Conservation (phyloP, 1,140 invertebrate species). For the Ridgeia piscesae region DNA sequence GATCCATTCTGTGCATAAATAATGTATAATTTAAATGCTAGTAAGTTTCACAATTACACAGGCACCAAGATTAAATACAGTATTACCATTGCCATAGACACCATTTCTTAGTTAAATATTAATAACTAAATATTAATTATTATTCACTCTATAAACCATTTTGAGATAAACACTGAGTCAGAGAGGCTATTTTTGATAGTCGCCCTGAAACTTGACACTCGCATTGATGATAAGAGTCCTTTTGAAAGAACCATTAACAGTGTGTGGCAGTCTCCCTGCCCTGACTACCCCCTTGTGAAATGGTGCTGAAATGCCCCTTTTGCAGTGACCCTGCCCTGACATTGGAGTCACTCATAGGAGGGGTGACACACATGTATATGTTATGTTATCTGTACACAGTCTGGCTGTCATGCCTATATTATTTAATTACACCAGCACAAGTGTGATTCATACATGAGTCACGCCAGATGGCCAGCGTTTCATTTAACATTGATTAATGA, state of each 20-base stretch:
- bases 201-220: neutral
- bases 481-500: neutral
- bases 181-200: neutral
- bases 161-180: neutral
- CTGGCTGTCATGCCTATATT: neutral
- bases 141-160: neutral
- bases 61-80: neutral
- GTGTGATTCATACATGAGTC: neutral
- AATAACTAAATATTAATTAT: neutral
- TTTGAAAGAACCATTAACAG: neutral
- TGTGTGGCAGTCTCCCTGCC: neutral
- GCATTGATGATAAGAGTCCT: neutral
- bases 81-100: neutral
- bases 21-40: neutral
- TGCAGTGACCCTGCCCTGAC: neutral
- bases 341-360: neutral
- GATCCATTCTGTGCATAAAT: too few species aligned
- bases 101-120: neutral
- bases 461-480: neutral
- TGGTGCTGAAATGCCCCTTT: neutral
- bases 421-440: neutral
- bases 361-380: neutral
- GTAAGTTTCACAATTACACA: too few species aligned
- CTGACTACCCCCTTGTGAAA: neutral
- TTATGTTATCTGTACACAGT: neutral